phyloP scores from a whole-genome alignment of 2,888 invertebrate genomes.

The Eilema caniola region DNA sequence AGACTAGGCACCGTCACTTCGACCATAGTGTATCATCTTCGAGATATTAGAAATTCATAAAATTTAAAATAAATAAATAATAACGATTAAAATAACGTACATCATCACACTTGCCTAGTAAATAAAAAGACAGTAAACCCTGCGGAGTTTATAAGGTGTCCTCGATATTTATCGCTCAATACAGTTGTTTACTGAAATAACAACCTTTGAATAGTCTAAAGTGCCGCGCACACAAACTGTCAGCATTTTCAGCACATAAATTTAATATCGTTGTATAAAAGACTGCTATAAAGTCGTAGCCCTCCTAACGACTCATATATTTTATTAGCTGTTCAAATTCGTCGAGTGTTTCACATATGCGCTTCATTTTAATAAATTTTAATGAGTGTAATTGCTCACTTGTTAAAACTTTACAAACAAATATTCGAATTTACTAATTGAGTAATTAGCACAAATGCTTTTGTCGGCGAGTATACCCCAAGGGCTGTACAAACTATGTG shows the following conservation, averaged over 20 bases:
- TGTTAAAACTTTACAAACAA: constrained; percentile 34
- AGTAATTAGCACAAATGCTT: constrained; percentile 22
- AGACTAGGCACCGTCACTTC: no score
- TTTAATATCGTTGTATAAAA: constrained; percentile 8
- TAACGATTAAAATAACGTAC: no score
- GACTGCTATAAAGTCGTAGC: constrained; percentile 10
- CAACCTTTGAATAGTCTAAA: neutral
- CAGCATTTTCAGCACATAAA: constrained; percentile 3
- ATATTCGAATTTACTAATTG: constrained; percentile 23
- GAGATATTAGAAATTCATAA: no score
- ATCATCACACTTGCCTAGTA: neutral
- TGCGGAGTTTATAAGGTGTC: neutral
- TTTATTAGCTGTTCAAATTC: constrained; percentile 4
- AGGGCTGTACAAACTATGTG: neutral
- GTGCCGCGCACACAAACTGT: neutral
- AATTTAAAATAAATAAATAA: no score
- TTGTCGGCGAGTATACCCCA: constrained; percentile 16
- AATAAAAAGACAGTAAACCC: neutral
- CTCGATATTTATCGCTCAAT: neutral
- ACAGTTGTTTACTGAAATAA: neutral
- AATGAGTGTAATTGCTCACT: constrained; percentile 35
- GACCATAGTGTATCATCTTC: neutral
- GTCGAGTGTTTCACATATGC: constrained; percentile 12
- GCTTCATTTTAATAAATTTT: constrained; percentile 31
- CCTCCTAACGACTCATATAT: constrained; percentile 1